Percentiles rank a stretch among this genome's conserved stretches.
Evolutionary conservation across 1,140 invertebrate genomes (phyloP).

Genomic region (Bradynema listronoti): DNA sequence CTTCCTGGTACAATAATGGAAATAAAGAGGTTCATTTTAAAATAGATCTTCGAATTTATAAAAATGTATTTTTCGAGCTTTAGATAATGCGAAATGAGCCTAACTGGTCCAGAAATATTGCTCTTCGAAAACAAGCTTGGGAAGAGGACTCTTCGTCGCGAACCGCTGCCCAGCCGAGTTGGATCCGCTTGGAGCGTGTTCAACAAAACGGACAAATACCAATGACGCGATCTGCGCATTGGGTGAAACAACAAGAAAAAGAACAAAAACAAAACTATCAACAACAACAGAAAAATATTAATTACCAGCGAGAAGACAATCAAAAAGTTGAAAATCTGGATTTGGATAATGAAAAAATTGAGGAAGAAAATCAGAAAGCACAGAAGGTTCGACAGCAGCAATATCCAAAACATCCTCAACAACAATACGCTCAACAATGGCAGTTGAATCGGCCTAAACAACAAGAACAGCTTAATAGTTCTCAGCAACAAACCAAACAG

Average conservation of each 20-base stretch:
- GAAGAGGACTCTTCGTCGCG: background rate
- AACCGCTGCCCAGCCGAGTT: too few relatives aligned
- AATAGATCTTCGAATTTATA: too few relatives aligned
- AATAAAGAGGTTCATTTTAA: slow-evolving; percentile 29
- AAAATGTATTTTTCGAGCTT: slow-evolving; percentile 22
- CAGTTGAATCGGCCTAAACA: too few relatives aligned
- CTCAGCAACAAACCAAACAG: slow-evolving; percentile 6
- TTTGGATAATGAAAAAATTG: too few relatives aligned
- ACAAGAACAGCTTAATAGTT: slow-evolving; percentile 5
- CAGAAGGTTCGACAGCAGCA: background rate
- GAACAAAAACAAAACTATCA: too few relatives aligned
- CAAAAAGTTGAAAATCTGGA: too few relatives aligned
- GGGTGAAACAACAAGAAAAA: slow-evolving; percentile 18
- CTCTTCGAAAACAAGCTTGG: slow-evolving; percentile 15
- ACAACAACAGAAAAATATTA: too few relatives aligned
- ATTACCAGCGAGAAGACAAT: too few relatives aligned
- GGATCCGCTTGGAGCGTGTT: too few relatives aligned
- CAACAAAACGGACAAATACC: too few relatives aligned
- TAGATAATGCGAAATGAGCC: slow-evolving; percentile 19
- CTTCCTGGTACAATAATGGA: slow-evolving; percentile 15
- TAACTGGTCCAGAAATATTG: slow-evolving; percentile 12
- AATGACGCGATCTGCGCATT: slow-evolving; percentile 21
- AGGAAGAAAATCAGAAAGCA: background rate
- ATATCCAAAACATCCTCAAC: background rate
- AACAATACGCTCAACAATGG: background rate